Conservation (phyloP, 2,797 vertebrate species). For the Takifugu rubripes region DNA sequence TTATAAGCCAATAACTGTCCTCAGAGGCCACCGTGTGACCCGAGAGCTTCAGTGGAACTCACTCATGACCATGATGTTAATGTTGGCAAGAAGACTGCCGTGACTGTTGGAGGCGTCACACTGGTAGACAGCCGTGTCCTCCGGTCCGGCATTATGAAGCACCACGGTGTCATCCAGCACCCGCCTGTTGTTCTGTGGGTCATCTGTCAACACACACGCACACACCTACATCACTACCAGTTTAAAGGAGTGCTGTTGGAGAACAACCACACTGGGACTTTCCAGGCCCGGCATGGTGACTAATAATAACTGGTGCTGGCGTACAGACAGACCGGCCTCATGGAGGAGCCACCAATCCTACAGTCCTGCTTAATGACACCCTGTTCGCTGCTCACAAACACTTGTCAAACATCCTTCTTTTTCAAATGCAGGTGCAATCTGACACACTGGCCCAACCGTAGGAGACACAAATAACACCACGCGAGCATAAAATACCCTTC, state of each 20-base stretch:
- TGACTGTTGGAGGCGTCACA: constrained; percentile 89
- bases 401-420: too few species aligned
- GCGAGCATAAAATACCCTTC: too few species aligned
- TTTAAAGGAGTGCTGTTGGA: neutral
- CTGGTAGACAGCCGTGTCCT: constrained; percentile 88
- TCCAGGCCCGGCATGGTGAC: neutral
- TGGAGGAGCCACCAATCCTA: neutral
- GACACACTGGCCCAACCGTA: too few species aligned
- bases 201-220: constrained; percentile 52
- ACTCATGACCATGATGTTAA: constrained; percentile 89
- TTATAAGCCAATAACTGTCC: neutral
- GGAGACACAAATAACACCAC: too few species aligned
- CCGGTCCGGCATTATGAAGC: constrained; percentile 70
- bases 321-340: neutral
- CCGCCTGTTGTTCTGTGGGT: constrained; percentile 27
- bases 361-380: neutral
- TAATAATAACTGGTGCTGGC: neutral
- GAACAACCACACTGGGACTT: neutral
- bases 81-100: constrained; percentile 83
- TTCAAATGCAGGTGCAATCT: too few species aligned
- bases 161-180: constrained; percentile 69
- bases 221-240: neutral
- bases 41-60: constrained; percentile 53
- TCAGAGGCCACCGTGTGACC: neutral
- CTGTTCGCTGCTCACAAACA: too few species aligned